phyloP scores from a whole-genome alignment of 2,113 vertebrate genomes.

The Ceyx melanurus region DNA sequence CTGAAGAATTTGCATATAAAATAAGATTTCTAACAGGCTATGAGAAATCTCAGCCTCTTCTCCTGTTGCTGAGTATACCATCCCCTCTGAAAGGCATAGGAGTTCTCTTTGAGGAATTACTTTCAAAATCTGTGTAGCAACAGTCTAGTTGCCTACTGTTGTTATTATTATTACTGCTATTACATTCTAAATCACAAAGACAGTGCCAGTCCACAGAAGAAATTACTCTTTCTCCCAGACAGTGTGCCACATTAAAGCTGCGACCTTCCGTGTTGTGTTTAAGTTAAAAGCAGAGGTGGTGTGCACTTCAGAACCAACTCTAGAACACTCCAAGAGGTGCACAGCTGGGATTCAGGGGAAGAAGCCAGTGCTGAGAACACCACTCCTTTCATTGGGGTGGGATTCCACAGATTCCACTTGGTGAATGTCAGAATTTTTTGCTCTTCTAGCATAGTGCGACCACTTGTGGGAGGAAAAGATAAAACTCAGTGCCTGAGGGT shows the following conservation, averaged over 20 bases:
- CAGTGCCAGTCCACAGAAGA: neutral
- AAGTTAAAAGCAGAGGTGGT: neutral
- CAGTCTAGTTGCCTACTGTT: neutral
- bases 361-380: neutral
- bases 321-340: neutral
- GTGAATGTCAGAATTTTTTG: neutral
- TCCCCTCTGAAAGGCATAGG: neutral
- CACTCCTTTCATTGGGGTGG: neutral
- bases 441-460: neutral
- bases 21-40: neutral
- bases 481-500: neutral
- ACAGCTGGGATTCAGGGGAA: neutral
- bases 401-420: neutral
- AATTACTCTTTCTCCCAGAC: neutral
- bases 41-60: neutral
- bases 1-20: neutral
- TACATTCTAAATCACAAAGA: neutral
- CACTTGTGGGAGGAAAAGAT: neutral
- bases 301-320: neutral
- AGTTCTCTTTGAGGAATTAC: neutral
- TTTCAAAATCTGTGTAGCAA: neutral
- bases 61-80: neutral
- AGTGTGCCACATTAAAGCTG: rapidly evolving
- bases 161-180: neutral
- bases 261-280: neutral